Percentiles rank a stretch among this genome's conserved stretches.
Evolutionary conservation across 2,113 vertebrate species (phyloP).

Genomic region (Eulacestoma nigropectus): DNA sequence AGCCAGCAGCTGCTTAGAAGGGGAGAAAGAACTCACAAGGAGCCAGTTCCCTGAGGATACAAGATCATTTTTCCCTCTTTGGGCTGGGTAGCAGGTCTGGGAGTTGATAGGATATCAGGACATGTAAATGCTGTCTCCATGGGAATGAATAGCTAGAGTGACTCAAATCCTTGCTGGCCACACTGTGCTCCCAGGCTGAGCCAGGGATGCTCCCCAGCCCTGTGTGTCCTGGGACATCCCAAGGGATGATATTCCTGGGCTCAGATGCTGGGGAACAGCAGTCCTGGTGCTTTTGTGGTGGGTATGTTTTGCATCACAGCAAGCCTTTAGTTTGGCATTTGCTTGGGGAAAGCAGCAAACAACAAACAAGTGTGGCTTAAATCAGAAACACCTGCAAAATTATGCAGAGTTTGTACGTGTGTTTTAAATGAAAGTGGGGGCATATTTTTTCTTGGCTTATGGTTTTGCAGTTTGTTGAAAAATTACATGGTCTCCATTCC

Average conservation of each 20-base stretch:
- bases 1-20: neutral
- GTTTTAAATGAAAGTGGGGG: constrained; percentile 34
- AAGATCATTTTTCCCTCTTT: neutral
- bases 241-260: neutral
- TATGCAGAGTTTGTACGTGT: constrained; percentile 1
- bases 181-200: neutral
- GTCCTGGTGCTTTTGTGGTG: neutral
- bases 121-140: neutral
- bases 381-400: constrained; percentile 63
- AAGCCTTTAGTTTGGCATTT: constrained; percentile 9
- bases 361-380: constrained; percentile 59
- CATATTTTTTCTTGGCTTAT: neutral
- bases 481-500: constrained; percentile 15
- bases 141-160: neutral
- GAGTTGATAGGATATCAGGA: accelerated
- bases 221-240: accelerated
- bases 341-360: constrained; percentile 16
- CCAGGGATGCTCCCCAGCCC: accelerated
- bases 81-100: neutral
- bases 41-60: neutral
- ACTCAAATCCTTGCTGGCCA: neutral
- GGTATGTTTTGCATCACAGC: neutral
- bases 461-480: constrained; percentile 48
- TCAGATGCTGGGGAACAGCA: neutral
- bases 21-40: neutral